Evolutionary conservation across 2,113 vertebrate genomes (phyloP).

Genomic region (Anguilla rostrata): DNA sequence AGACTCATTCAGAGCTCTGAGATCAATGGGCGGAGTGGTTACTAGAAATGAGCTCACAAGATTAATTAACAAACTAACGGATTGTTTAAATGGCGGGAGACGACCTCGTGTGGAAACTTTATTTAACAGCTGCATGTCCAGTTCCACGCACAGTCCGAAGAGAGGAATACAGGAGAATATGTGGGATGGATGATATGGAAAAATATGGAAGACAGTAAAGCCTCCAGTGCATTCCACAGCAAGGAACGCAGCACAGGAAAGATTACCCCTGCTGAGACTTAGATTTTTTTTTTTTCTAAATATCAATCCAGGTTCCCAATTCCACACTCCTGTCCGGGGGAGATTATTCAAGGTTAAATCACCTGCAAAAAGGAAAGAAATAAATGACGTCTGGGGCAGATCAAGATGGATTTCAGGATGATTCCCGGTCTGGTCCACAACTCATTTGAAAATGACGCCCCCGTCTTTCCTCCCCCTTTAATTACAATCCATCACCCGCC

Average conservation of each 20-base stretch:
- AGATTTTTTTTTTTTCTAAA: background rate
- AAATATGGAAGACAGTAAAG: background rate
- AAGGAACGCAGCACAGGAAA: background rate
- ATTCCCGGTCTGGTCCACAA: background rate
- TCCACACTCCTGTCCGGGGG: background rate
- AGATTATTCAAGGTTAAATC: background rate
- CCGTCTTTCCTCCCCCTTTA: background rate
- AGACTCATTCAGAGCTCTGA: background rate
- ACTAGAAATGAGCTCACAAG: background rate
- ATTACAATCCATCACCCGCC: background rate
- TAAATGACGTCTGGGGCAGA: background rate
- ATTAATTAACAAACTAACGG: background rate
- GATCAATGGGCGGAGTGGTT: background rate
- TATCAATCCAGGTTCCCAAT: background rate
- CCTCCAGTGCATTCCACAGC: background rate
- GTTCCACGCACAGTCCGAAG: background rate
- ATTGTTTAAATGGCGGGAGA: background rate
- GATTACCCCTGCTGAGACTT: background rate
- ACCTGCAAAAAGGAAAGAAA: background rate
- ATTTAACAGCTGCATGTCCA: background rate
- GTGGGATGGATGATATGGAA: background rate
- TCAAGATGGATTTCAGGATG: slow-evolving; percentile 3
- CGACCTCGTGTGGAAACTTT: background rate
- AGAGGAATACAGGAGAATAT: background rate
- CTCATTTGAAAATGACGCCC: background rate